phyloP scores from a whole-genome alignment of 2,113 vertebrate genomes.

The Pteronura brasiliensis region DNA sequence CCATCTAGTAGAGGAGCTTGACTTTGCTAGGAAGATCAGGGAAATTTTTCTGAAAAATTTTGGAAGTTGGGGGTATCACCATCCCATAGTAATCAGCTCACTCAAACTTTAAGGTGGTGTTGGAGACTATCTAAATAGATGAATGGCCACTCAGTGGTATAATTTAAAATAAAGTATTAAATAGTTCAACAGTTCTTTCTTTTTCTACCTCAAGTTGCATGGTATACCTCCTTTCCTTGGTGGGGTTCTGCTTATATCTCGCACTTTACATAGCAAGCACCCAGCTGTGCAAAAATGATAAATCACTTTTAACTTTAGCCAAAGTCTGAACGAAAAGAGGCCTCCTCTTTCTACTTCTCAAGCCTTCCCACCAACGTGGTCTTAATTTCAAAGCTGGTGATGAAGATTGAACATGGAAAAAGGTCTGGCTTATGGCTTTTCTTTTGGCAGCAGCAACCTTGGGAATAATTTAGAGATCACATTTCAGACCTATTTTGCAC shows the following conservation, averaged over 20 bases:
- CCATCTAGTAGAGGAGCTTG: not conserved
- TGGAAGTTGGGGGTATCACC: not conserved
- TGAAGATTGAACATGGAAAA: constrained; percentile 77
- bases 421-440: constrained; percentile 79
- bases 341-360: constrained; percentile 52
- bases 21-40: not conserved
- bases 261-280: constrained; percentile 49
- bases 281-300: constrained; percentile 59
- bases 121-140: not conserved
- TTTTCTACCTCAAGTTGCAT: not conserved
- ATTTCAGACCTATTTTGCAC: constrained; percentile 82
- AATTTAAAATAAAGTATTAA: constrained; percentile 11
- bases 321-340: constrained; percentile 55
- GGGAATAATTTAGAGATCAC: constrained; percentile 83
- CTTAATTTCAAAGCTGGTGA: constrained; percentile 77
- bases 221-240: not conserved
- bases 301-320: constrained; percentile 63
- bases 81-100: not conserved
- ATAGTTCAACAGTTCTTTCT: not conserved
- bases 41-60: not conserved
- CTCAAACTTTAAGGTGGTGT: not conserved
- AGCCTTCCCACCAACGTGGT: constrained; percentile 47
- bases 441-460: constrained; percentile 81
- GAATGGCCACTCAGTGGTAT: not conserved
- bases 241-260: constrained; percentile 7